Evolutionary conservation across 2,797 vertebrate genomes (phyloP).

Genomic region (Manis crassicaudata): DNA sequence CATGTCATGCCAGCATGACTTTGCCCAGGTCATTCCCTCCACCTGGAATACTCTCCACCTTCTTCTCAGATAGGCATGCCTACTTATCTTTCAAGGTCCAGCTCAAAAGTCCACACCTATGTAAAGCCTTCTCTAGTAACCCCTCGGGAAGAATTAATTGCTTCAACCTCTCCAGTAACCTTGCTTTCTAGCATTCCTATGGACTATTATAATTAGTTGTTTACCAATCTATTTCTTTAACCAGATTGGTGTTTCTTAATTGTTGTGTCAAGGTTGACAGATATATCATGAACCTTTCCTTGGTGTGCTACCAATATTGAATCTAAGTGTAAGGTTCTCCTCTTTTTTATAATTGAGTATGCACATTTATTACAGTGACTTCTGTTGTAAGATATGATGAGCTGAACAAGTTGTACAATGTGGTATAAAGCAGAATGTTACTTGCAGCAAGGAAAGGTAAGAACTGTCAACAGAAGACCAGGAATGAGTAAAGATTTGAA

Average conservation of each 20-base stretch:
- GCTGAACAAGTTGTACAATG: background rate
- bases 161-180: background rate
- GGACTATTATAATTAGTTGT: constrained; percentile 22
- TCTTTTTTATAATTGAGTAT: background rate
- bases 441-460: background rate
- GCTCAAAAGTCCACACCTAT: background rate
- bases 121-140: background rate
- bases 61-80: background rate
- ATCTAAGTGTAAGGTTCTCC: background rate
- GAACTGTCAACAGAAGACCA: background rate
- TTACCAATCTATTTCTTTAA: constrained; percentile 29
- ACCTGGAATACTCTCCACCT: background rate
- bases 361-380: constrained; percentile 1
- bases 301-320: background rate
- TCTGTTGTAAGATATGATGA: background rate
- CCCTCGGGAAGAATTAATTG: background rate
- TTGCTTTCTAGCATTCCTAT: background rate
- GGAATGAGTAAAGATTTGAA: background rate
- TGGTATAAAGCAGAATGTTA: background rate
- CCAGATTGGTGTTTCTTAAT: background rate
- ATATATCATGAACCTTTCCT: background rate
- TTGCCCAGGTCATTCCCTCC: background rate
- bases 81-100: background rate
- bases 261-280: background rate
- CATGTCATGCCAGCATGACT: background rate